Percentiles rank a stretch among this genome's conserved stretches.
phyloP scores from a whole-genome alignment of 2,888 invertebrate species.

The Mesopsocus fuscifrons region DNA sequence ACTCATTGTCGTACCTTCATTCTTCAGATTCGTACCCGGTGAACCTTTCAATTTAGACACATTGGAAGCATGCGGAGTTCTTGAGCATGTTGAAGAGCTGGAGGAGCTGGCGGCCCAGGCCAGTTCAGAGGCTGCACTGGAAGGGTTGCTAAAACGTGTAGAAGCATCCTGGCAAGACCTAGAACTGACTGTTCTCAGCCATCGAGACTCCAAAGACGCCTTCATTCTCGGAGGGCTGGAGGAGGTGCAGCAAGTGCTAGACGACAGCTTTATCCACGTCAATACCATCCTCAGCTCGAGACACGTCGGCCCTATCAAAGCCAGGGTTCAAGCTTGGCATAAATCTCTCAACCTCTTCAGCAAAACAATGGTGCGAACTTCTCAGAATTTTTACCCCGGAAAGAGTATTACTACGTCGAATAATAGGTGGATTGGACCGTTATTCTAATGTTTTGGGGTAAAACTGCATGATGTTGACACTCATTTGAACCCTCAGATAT shows the following conservation, averaged over 20 bases:
- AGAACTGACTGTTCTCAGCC: slow-evolving; percentile 54
- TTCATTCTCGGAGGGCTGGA: slow-evolving; percentile 69
- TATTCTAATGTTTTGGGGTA: too few species aligned
- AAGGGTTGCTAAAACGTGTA: slow-evolving; percentile 60
- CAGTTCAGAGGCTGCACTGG: slow-evolving; percentile 69
- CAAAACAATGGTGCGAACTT: slow-evolving; percentile 59
- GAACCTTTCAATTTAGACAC: slow-evolving; percentile 41
- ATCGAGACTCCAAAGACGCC: slow-evolving; percentile 69
- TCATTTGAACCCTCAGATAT: too few species aligned
- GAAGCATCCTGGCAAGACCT: slow-evolving; percentile 67
- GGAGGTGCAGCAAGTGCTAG: slow-evolving; percentile 60
- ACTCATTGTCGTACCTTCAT: too few species aligned
- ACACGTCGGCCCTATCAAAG: slow-evolving; percentile 66
- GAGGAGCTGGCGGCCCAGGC: slow-evolving; percentile 78
- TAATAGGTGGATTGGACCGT: too few species aligned
- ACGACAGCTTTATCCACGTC: slow-evolving; percentile 72
- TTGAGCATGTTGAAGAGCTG: slow-evolving; percentile 49
- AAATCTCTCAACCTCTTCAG: slow-evolving; percentile 56
- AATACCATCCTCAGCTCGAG: slow-evolving; percentile 74
- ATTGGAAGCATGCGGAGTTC: slow-evolving; percentile 53
- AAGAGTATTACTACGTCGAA: too few species aligned
- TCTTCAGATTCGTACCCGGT: slow-evolving; percentile 54
- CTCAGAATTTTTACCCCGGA: too few species aligned
- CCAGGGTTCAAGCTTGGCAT: slow-evolving; percentile 67
- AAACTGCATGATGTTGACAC: too few species aligned